These are phyloP conservation scores for Rhabdophis nuchalis DNA, from an alignment of 2,797 vertebrate species.

Conservation along the genomic window DNA sequence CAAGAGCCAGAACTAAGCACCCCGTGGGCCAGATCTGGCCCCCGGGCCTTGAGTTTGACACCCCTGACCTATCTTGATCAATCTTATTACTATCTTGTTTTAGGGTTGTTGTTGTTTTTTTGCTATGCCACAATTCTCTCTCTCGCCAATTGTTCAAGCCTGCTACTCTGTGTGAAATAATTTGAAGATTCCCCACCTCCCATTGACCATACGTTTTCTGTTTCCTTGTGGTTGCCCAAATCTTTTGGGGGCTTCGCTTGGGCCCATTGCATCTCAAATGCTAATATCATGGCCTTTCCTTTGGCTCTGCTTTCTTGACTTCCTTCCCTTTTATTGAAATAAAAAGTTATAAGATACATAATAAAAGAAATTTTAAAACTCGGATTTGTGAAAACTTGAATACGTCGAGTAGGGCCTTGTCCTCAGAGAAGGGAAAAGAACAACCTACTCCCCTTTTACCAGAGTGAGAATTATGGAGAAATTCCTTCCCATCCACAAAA, in stretches of 20 bases:
- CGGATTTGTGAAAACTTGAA: neutral
- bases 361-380: neutral
- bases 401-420: neutral
- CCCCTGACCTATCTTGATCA: neutral
- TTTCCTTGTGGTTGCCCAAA: neutral
- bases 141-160: neutral
- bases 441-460: neutral
- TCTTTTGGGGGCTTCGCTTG: neutral
- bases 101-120: neutral
- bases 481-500: neutral
- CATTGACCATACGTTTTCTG: neutral
- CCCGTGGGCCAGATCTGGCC: too few species aligned
- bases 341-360: neutral
- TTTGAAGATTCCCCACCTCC: neutral
- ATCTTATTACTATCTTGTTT: neutral
- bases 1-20: too few species aligned
- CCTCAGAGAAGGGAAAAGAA: neutral
- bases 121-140: neutral
- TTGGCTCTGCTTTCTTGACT: neutral
- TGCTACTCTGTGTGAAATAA: neutral
- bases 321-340: neutral
- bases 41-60: too few species aligned
- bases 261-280: neutral
- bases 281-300: neutral
- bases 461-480: neutral